Evolutionary conservation across 2,797 vertebrate species (phyloP).

Genomic region (Tapirus indicus): DNA sequence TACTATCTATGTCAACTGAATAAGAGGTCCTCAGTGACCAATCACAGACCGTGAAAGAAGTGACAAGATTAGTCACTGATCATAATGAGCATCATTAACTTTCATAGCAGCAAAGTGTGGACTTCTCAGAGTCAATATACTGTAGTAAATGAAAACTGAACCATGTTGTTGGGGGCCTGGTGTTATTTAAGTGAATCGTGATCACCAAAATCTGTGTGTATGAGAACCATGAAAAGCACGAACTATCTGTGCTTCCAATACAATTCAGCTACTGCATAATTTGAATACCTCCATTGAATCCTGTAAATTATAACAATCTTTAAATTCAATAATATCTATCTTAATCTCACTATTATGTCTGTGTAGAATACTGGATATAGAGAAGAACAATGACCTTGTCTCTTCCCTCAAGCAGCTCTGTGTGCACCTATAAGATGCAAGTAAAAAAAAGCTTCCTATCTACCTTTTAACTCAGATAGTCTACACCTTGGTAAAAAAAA

Average conservation of each 20-base stretch:
- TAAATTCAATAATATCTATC: neutral
- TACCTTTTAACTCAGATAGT: neutral
- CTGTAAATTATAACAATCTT: neutral
- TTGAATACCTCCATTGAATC: neutral
- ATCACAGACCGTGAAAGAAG: neutral
- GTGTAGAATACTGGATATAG: neutral
- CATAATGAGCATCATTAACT: neutral
- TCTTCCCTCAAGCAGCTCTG: neutral
- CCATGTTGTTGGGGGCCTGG: too few species aligned
- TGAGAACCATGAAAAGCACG: neutral
- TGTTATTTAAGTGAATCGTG: neutral
- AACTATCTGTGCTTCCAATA: neutral
- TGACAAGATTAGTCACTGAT: neutral
- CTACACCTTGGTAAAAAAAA: neutral
- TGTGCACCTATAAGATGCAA: neutral
- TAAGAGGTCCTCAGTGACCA: neutral
- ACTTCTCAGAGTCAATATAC: neutral
- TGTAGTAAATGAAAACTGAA: neutral
- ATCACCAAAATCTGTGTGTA: neutral
- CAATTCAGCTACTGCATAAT: neutral
- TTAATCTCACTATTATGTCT: neutral
- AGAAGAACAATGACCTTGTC: neutral
- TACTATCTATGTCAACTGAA: neutral
- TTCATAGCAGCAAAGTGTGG: neutral
- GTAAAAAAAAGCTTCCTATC: neutral